Percentiles rank a stretch among this genome's conserved stretches.
These are phyloP conservation scores for Rhegmatorhina hoffmannsi DNA, from an alignment of 2,113 vertebrate genomes.

Conservation along the genomic window DNA sequence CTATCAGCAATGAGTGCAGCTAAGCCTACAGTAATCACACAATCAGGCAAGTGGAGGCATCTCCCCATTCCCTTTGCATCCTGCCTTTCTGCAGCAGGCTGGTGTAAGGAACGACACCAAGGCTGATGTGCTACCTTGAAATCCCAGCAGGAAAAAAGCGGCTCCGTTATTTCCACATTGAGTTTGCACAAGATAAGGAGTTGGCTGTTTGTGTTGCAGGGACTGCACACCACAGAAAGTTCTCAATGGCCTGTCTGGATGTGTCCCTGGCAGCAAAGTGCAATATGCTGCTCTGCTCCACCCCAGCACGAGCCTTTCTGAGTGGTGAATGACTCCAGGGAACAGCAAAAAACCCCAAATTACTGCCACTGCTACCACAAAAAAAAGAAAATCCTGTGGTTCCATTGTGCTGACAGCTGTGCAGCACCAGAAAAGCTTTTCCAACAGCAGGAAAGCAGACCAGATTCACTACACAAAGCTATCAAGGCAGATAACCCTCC, in stretches of 20 bases:
- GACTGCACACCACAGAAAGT: rapidly evolving
- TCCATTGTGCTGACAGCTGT: background rate
- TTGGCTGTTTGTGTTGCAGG: background rate
- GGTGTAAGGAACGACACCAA: background rate
- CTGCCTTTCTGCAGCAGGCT: background rate
- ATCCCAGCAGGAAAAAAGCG: background rate
- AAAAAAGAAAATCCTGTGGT: background rate
- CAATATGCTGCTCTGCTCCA: background rate
- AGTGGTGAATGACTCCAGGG: background rate
- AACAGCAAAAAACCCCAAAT: background rate
- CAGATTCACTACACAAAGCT: background rate
- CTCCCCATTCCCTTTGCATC: background rate
- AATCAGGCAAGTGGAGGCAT: background rate
- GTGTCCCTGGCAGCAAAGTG: background rate
- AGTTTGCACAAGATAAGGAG: background rate
- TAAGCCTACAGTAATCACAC: background rate
- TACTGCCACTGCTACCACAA: background rate
- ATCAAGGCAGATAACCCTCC: conserved; percentile 13
- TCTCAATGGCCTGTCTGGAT: background rate
- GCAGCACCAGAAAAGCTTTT: background rate
- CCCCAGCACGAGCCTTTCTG: background rate
- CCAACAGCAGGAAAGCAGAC: conserved; percentile 10
- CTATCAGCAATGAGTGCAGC: background rate
- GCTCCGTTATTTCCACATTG: background rate
- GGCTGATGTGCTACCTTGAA: background rate